These are phyloP conservation scores for Calcarius lapponicus DNA, from an alignment of 2,797 vertebrate genomes.

Conservation along the genomic window DNA sequence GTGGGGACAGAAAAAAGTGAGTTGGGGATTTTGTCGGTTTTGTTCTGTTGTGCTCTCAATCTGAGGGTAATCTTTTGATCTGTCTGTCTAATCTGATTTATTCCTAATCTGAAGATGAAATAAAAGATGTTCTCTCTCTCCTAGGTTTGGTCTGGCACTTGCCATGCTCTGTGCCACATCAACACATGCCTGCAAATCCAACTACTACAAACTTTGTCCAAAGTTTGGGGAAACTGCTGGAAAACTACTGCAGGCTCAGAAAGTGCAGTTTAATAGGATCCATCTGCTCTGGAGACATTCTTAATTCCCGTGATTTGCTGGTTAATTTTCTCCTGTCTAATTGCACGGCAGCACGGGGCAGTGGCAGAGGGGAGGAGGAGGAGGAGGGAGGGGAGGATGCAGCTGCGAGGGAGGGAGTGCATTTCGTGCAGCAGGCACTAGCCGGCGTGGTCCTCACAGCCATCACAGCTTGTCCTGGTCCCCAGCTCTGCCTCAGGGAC, in stretches of 20 bases:
- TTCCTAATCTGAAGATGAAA: background rate
- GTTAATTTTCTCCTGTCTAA: slow-evolving; percentile 23
- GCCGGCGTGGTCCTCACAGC: slow-evolving; percentile 28
- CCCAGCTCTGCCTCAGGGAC: background rate
- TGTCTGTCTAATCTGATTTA: background rate
- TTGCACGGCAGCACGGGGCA: background rate
- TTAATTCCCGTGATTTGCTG: slow-evolving; percentile 1
- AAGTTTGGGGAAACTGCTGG: background rate
- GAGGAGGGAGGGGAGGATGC: background rate
- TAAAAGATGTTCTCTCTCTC: background rate
- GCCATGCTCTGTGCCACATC: background rate
- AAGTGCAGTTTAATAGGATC: background rate
- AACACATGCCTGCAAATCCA: background rate
- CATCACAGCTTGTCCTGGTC: background rate
- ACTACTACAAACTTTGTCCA: background rate
- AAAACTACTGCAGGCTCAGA: background rate
- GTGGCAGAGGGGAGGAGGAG: background rate
- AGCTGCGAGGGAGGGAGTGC: background rate
- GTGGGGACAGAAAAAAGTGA: background rate
- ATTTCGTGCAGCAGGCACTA: background rate
- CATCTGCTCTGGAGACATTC: slow-evolving; percentile 30
- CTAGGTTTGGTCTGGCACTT: background rate
- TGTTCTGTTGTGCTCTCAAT: background rate
- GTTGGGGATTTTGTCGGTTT: background rate
- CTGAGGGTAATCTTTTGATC: background rate